Evolutionary conservation across 2,797 vertebrate species (phyloP).

Genomic region (Manis javanica): DNA sequence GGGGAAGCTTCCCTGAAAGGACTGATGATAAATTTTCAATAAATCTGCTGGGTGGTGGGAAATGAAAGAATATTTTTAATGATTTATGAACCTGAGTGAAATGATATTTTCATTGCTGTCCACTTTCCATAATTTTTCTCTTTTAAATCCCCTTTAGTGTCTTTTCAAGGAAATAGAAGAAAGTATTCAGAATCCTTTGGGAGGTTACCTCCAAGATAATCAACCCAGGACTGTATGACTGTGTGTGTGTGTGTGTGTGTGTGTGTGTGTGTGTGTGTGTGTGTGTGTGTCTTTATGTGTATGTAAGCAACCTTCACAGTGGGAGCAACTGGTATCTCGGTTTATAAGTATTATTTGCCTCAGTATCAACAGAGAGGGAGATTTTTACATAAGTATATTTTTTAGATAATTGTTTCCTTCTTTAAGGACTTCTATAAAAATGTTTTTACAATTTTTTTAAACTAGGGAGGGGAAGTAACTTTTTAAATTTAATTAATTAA

Average conservation of each 20-base stretch:
- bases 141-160: slow-evolving; percentile 72
- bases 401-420: background rate
- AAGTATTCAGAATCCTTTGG: slow-evolving; percentile 40
- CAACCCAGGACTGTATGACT: background rate
- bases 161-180: slow-evolving; percentile 71
- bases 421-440: slow-evolving; percentile 30
- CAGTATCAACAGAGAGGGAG: background rate
- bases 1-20: slow-evolving; percentile 69
- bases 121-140: slow-evolving; percentile 77
- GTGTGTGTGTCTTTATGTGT: background rate
- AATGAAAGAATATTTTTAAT: slow-evolving; percentile 78
- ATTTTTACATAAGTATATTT: background rate
- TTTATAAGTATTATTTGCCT: background rate
- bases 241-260: background rate
- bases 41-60: slow-evolving; percentile 72
- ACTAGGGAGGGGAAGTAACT: background rate
- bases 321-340: background rate
- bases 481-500: background rate
- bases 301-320: background rate
- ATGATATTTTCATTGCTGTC: slow-evolving; percentile 79
- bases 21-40: slow-evolving; percentile 78
- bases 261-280: background rate
- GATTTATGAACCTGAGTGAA: slow-evolving; percentile 78
- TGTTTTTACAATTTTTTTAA: background rate
- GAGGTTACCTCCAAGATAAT: background rate